phyloP scores from a whole-genome alignment of 2,113 vertebrate genomes.

The Gnathonemus echidnorhynchus region DNA sequence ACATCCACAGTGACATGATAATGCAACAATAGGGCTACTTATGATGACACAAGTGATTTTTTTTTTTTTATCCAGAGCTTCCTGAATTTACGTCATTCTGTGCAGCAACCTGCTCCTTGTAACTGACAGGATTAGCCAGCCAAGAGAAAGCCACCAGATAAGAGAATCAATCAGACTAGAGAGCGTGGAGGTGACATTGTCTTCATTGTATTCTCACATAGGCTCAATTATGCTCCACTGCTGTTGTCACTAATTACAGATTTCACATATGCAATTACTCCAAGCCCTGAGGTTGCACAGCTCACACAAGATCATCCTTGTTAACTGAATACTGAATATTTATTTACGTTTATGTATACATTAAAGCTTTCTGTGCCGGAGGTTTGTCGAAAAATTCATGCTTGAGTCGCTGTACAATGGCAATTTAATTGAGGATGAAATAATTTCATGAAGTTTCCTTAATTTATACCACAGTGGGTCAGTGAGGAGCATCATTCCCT shows the following conservation, averaged over 20 bases:
- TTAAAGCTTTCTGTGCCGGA: background rate
- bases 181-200: background rate
- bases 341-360: background rate
- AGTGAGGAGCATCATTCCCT: background rate
- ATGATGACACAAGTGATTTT: background rate
- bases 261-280: background rate
- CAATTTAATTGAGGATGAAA: background rate
- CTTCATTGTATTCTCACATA: background rate
- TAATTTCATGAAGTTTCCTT: background rate
- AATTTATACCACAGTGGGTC: background rate
- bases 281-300: background rate
- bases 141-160: background rate
- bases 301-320: background rate
- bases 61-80: background rate
- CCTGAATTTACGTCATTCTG: background rate
- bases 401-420: background rate
- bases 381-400: background rate
- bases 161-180: background rate
- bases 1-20: background rate
- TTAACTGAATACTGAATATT: background rate
- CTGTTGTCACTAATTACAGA: background rate
- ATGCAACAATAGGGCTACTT: background rate
- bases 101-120: background rate
- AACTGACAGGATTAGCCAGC: background rate
- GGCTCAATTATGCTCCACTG: background rate